Evolutionary conservation across 2,888 invertebrate species (phyloP).

Genomic region (Sicus ferrugineus): DNA sequence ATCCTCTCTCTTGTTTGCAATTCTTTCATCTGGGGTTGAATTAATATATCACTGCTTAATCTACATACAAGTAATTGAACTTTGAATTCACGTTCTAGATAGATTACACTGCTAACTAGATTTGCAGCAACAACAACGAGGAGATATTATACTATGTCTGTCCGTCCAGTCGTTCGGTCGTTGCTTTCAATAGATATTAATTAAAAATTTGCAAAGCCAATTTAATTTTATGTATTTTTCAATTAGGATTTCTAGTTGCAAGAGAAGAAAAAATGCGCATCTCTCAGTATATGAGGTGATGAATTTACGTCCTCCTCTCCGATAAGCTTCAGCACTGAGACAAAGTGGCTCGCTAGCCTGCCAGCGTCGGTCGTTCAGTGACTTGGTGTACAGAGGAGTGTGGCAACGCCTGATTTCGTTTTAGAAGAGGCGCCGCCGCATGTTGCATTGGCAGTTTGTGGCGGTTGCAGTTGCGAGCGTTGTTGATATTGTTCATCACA

Average conservation of each 20-base stretch:
- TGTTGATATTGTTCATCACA: constrained; percentile 7
- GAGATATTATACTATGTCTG: not conserved
- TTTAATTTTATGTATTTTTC: constrained; percentile 12
- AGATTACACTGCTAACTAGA: not conserved
- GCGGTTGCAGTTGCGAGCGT: not conserved
- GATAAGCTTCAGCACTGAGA: no score
- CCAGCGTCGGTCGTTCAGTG: not conserved
- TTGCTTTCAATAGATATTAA: constrained; percentile 15
- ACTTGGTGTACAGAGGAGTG: not conserved
- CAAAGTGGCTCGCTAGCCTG: not conserved
- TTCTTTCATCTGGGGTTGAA: no score
- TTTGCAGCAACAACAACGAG: not conserved
- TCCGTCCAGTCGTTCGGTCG: not conserved
- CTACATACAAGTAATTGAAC: constrained; percentile 21
- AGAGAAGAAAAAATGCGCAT: no score
- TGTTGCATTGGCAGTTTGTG: constrained; percentile 3
- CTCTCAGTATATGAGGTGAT: no score
- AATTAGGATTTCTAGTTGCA: not conserved
- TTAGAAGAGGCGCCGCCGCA: not conserved
- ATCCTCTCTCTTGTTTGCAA: no score
- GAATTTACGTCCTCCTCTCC: not conserved
- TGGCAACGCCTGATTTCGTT: constrained; percentile 12
- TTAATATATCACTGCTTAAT: no score
- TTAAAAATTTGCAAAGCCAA: constrained; percentile 24
- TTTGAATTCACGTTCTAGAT: constrained; percentile 23